Evolutionary conservation across 2,797 vertebrate species (phyloP).

Genomic region (Brachymystax lenok): DNA sequence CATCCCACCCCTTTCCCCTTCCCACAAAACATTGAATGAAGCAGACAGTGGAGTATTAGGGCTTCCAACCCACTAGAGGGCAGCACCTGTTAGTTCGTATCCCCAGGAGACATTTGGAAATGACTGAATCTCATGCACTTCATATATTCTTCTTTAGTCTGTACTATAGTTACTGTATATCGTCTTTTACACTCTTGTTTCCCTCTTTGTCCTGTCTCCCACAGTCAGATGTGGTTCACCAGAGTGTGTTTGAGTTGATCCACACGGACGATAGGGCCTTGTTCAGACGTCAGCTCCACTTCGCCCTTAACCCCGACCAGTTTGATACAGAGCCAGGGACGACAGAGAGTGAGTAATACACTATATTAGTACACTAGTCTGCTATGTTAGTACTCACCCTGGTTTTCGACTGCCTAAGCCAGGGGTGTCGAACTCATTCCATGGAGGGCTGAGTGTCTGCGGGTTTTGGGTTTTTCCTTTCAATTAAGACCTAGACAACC

Average conservation of each 20-base stretch:
- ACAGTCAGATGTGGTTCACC: constrained; percentile 82
- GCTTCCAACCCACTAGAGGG: background rate
- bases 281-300: constrained; percentile 77
- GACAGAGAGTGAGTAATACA: constrained; percentile 9
- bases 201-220: background rate
- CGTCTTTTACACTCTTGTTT: background rate
- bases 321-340: constrained; percentile 6
- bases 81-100: background rate
- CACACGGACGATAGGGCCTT: constrained; percentile 76
- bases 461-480: too few relatives aligned
- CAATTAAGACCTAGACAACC: too few relatives aligned
- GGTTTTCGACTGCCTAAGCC: background rate
- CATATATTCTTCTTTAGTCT: background rate
- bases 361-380: background rate
- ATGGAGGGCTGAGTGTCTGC: too few relatives aligned
- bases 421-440: too few relatives aligned
- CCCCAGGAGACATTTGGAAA: background rate
- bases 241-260: constrained; percentile 82
- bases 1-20: background rate
- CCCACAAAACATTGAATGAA: background rate
- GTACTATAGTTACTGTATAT: background rate
- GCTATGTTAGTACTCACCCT: background rate
- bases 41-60: background rate
- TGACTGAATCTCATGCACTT: background rate
- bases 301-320: constrained; percentile 59